Evolutionary conservation across 1,140 invertebrate genomes (phyloP), one percentile per base, ranked within the genome.

Genomic region (Thrips palmi): DNA sequence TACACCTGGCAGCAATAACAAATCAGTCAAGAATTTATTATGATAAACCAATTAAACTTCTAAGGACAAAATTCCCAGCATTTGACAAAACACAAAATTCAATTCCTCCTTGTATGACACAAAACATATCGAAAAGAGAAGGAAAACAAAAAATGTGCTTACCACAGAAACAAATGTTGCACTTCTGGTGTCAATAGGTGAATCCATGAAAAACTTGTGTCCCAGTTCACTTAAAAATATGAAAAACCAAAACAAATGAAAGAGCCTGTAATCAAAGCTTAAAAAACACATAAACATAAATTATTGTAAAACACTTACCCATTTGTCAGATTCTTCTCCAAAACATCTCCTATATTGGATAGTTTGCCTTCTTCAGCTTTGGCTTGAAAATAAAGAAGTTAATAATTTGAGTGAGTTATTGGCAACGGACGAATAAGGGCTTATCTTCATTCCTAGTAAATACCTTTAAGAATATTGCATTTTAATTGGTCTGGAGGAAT

Each of bases 401-500:
- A 23, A 32, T 30, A 37, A 12, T 29, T 14, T 35, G 10, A 27
- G 7, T 27, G 7, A 27, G 7, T 27, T 27, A 8, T 27, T 8
- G 24, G 24, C n/a, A 8, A 7, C 24, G n/a, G 24, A 8, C 7
- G 7, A 8, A 27, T 27, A 8, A 27, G 7, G 7, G 7, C 24
- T 27, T 27, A n/a, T n/a, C 24, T n/a, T 7, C 24, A 8, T n/a
- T 7, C 7, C n/a, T 27, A 29, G 12, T 2, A 21, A 20, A 64
- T 66, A 62, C 79, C 85, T 68, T 93, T 93, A 22, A 91, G 59
- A 53, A 93, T 92, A 63, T 93, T 94, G 58, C 86, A 92, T 60
- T 93, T 93, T 31, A 92, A 69, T 49, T 88, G 79, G 41, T 87
- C 83, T 1, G 81, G 77, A 23, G 84, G 83, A 23, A 91, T 64